Evolutionary conservation across 2,888 invertebrate genomes (phyloP), one percentile per base, ranked within the genome.

Genomic region (Synanthedon vespiformis): DNA sequence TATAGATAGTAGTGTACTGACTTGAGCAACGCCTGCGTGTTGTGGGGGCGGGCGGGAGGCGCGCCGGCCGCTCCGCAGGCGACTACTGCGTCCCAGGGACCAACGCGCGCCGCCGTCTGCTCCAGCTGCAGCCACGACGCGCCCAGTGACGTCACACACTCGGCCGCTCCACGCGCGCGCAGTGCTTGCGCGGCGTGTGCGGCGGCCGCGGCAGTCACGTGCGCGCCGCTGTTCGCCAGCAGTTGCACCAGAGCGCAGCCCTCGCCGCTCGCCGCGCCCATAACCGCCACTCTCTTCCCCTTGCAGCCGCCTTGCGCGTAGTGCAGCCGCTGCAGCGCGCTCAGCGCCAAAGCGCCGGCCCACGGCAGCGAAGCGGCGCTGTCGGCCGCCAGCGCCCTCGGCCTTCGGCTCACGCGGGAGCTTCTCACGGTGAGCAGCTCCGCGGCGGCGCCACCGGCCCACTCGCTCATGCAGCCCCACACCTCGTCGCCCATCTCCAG

Each of bases 401-500:
- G 86, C 0, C 87, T 73, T 59, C 79, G 80, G 59, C 80, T 72
- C 40, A 88, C 75, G 0, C 85, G 77, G 0, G 81, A 65, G 56
- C 86, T 85, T 53, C 81, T 68, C 0, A 85, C 64, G 12, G 79
- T 77, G 16, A 88, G 74, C 51, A 87, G 67, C 52, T 88, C 88
- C 10, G 70, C 66, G 40, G 86, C 88, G 0, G 86, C 85, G 1
- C 88, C 88, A 0, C 86, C 86, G 12, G 67, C 64, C 88, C 88
- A 88, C 63, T 88, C 88, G 57, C 77, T 77, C 48, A 86, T 70
- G 52, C 82, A 82, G 54, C 88, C 88, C 88, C 88, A 88, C 56
- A 88, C 88, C 58, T 88, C 87, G 58, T 88, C 88, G 0, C 88
- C 88, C 59, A 88, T 62, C 63, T 88, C 88, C 50, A 88, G 56